A percentile compares a stretch with the other conserved stretches of the same genome.
Conservation (phyloP, 1,140 invertebrate genomes). For the Drosophila serrata region DNA sequence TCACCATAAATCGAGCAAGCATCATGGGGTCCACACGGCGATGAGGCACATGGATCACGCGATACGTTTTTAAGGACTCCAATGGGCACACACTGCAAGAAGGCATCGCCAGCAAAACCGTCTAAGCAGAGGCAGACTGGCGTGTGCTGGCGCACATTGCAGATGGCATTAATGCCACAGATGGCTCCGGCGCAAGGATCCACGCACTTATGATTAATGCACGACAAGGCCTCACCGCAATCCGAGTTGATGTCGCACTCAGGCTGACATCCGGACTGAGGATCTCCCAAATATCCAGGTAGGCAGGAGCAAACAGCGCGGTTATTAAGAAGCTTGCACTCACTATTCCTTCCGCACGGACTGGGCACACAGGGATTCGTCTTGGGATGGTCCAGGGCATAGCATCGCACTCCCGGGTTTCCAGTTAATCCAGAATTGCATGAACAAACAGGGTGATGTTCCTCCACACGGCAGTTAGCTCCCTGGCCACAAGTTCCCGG, state of each 20-base stretch:
- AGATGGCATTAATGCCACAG: conserved; percentile 92
- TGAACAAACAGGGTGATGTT: conserved; percentile 91
- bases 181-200: conserved; percentile 91
- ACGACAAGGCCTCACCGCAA: conserved; percentile 90
- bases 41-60: conserved; percentile 89
- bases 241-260: conserved; percentile 93
- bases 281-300: conserved; percentile 90
- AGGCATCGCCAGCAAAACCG: conserved; percentile 93
- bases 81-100: conserved; percentile 90
- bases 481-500: conserved; percentile 92
- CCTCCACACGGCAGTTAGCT: conserved; percentile 89
- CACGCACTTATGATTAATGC: conserved; percentile 91
- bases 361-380: conserved; percentile 90
- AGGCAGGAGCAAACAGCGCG: conserved; percentile 92
- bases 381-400: conserved; percentile 85
- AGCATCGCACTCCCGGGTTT: conserved; percentile 91
- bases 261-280: conserved; percentile 90
- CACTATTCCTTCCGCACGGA: conserved; percentile 92
- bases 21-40: conserved; percentile 91
- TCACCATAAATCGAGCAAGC: conserved; percentile 89
- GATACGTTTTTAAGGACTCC: conserved; percentile 87
- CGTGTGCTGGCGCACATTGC: conserved; percentile 91
- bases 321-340: conserved; percentile 89
- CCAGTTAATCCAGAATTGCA: conserved; percentile 90
- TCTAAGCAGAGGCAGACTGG: conserved; percentile 90